A percentile compares a stretch with the other conserved stretches of the same genome.
These are phyloP conservation scores for Psophia crepitans DNA, from an alignment of 2,113 vertebrate species.

Conservation along the genomic window DNA sequence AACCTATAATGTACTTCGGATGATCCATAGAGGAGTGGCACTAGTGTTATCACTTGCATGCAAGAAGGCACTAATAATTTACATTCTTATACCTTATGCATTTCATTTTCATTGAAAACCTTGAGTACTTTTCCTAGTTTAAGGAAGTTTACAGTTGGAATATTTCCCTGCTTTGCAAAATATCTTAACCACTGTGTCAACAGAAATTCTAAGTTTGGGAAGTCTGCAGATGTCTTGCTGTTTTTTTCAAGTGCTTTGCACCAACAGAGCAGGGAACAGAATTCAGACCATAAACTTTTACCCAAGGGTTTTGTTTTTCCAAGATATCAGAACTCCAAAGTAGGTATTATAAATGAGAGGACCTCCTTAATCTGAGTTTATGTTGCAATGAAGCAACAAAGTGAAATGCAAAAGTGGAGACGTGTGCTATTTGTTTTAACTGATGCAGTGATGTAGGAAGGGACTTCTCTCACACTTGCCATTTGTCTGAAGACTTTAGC, in stretches of 20 bases:
- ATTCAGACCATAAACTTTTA: not conserved
- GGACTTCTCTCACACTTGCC: not conserved
- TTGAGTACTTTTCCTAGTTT: not conserved
- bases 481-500: not conserved
- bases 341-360: not conserved
- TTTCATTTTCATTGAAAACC: not conserved
- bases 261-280: not conserved
- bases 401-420: not conserved
- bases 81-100: not conserved
- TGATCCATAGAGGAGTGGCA: not conserved
- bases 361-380: not conserved
- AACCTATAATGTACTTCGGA: not conserved
- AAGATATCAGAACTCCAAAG: not conserved
- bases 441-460: not conserved
- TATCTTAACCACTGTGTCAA: not conserved
- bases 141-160: not conserved
- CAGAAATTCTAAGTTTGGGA: not conserved
- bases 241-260: not conserved
- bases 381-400: not conserved
- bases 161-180: not conserved
- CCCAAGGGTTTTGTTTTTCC: not conserved
- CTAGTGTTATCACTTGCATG: not conserved
- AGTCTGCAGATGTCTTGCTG: not conserved
- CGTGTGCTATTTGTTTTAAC: not conserved
- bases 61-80: not conserved